These are phyloP conservation scores for Ligdia adustata DNA, from an alignment of 2,888 invertebrate genomes.

Conservation along the genomic window DNA sequence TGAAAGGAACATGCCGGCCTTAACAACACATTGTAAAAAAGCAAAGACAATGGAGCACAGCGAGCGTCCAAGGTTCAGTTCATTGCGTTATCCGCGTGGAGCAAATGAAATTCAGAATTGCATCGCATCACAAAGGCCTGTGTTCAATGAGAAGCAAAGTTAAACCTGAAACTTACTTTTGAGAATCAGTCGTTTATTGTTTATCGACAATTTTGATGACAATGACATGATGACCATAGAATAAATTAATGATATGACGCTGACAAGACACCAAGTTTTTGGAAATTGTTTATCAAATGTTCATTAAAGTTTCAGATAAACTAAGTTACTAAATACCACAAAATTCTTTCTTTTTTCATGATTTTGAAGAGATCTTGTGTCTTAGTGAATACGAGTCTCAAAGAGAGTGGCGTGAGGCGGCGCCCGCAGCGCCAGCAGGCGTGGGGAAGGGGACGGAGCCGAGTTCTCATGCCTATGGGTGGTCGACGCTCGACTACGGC, in stretches of 20 bases:
- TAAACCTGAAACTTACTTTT: too few relatives aligned
- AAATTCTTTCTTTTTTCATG: too few relatives aligned
- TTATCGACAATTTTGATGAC: too few relatives aligned
- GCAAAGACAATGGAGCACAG: slow-evolving; percentile 38
- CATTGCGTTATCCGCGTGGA: slow-evolving; percentile 61
- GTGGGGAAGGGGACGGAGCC: slow-evolving; percentile 79
- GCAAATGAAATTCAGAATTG: slow-evolving; percentile 81
- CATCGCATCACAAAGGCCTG: slow-evolving; percentile 37
- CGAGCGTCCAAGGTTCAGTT: slow-evolving; percentile 49
- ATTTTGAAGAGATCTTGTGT: too few relatives aligned
- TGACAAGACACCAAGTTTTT: too few relatives aligned
- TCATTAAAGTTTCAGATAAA: too few relatives aligned
- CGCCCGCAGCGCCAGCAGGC: slow-evolving; percentile 65
- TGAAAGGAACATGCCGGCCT: not conserved
- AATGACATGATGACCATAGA: too few relatives aligned
- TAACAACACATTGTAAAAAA: slow-evolving; percentile 29
- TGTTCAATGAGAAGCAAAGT: not conserved
- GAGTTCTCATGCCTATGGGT: slow-evolving; percentile 83
- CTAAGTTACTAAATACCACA: too few relatives aligned
- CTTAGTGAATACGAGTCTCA: slow-evolving; percentile 17
- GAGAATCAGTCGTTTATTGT: too few relatives aligned
- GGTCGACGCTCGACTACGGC: slow-evolving; percentile 81
- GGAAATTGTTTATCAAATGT: too few relatives aligned
- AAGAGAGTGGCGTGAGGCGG: slow-evolving; percentile 78
- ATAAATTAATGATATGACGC: too few relatives aligned